A percentile compares a stretch with the other conserved stretches of the same genome.
phyloP scores from a whole-genome alignment of 2,797 vertebrate genomes.

The Tarsius wallacei region DNA sequence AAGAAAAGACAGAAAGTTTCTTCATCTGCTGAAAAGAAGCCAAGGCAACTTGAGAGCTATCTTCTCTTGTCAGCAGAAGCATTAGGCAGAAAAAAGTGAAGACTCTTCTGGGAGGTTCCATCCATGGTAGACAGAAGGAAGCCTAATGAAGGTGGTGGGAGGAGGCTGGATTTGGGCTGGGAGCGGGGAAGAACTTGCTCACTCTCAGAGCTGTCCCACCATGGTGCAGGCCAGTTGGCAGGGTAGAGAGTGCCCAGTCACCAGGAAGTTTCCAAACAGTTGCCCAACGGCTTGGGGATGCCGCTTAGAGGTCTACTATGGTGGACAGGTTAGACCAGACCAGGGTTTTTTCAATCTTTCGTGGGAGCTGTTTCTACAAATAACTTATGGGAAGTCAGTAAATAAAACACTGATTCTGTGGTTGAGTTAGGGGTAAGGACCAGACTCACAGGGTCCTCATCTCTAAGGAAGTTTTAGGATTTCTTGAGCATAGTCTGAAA shows the following conservation, averaged over 20 bases:
- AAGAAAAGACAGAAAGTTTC: neutral
- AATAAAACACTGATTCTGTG: constrained; percentile 50
- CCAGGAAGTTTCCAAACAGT: neutral
- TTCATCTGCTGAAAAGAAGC: neutral
- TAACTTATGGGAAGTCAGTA: constrained; percentile 4
- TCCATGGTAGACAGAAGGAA: neutral
- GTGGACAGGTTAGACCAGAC: neutral
- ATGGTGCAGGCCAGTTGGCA: neutral
- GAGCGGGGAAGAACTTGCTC: neutral
- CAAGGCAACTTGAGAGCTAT: neutral
- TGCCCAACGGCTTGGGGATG: neutral
- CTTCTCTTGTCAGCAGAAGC: neutral
- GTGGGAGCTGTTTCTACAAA: constrained; percentile 64
- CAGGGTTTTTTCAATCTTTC: neutral
- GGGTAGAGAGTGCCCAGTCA: neutral
- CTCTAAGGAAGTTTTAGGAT: neutral
- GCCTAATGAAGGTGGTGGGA: neutral
- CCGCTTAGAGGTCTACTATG: neutral
- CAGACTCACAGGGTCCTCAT: neutral
- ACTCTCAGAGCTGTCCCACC: neutral
- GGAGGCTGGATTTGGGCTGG: neutral
- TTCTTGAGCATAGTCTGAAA: constrained; percentile 59
- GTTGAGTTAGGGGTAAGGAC: constrained; percentile 4
- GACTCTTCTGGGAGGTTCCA: neutral
- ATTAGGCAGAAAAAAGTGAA: neutral